Conservation (phyloP, 2,113 vertebrate species). For the Platysteira castanea region DNA sequence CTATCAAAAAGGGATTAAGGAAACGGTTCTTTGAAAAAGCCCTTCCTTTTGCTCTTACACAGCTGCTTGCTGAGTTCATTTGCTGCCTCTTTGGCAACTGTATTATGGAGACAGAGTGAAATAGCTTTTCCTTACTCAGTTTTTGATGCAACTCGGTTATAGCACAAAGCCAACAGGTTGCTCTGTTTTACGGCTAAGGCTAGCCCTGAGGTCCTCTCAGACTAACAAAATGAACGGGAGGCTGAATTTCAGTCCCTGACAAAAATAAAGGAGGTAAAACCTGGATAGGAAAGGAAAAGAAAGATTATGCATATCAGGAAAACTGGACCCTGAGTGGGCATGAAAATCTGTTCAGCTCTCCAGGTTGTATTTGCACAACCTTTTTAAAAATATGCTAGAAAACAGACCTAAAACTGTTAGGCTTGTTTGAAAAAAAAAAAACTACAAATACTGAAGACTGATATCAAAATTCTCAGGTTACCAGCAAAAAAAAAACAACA, state of each 20-base stretch:
- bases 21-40: background rate
- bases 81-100: background rate
- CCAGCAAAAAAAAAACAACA: background rate
- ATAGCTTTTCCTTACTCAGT: background rate
- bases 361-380: background rate
- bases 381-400: background rate
- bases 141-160: background rate
- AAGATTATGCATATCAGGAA: background rate
- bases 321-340: background rate
- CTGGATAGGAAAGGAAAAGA: background rate
- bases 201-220: background rate
- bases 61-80: background rate
- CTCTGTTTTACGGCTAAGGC: background rate
- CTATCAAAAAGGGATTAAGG: background rate
- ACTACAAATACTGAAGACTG: background rate
- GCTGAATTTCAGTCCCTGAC: background rate
- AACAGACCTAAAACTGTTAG: background rate
- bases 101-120: background rate
- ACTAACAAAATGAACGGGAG: background rate
- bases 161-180: background rate
- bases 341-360: background rate
- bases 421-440: background rate
- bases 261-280: background rate
- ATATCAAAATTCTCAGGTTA: background rate
- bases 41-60: background rate